These are phyloP conservation scores for Fringilla coelebs DNA, from an alignment of 2,797 vertebrate species.

Conservation along the genomic window DNA sequence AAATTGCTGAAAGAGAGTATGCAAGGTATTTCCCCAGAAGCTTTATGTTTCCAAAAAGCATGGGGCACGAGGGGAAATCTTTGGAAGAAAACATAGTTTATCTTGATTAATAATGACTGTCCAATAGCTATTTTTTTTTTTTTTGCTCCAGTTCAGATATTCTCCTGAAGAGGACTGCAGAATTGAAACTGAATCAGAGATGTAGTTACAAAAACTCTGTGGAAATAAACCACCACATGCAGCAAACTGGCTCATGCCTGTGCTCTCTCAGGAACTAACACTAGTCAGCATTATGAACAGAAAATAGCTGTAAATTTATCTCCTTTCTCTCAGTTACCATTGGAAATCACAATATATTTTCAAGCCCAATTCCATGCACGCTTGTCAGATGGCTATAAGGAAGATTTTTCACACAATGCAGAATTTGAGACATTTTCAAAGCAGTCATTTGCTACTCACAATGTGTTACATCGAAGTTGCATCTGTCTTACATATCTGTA, in stretches of 20 bases:
- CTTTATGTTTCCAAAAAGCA: background rate
- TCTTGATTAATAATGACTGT: background rate
- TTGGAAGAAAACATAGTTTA: background rate
- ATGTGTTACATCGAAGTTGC: background rate
- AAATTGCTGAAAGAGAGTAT: background rate
- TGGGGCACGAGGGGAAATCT: background rate
- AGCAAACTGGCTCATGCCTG: background rate
- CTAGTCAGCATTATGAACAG: background rate
- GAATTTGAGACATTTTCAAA: background rate
- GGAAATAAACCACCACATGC: background rate
- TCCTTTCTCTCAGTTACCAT: background rate
- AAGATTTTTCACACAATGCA: background rate
- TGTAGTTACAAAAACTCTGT: fast-evolving
- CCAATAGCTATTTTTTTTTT: background rate
- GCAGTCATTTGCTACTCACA: background rate
- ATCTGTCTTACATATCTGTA: background rate
- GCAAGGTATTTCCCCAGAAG: background rate
- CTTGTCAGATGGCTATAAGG: background rate
- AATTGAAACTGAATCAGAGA: background rate
- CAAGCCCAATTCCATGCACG: background rate
- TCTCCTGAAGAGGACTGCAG: background rate
- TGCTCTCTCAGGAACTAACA: background rate
- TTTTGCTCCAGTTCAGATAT: background rate
- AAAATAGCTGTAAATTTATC: background rate
- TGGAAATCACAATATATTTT: background rate